Base-by-base conservation (phyloP, 2,888 invertebrate genomes). In the Drosophila subsilvestris region DNA sequence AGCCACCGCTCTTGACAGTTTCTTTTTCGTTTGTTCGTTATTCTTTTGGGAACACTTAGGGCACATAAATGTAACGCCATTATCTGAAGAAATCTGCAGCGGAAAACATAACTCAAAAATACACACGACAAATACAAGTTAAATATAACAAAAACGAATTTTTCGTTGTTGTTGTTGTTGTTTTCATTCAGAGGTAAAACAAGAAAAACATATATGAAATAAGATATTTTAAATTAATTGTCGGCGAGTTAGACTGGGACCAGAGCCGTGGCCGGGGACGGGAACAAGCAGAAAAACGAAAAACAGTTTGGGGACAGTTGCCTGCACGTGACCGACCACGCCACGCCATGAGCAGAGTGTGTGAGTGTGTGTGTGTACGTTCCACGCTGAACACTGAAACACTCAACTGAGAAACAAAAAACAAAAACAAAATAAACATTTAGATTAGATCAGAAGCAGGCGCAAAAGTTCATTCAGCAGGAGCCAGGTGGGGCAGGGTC, bases 91-190 rank as follows among this genome's bases (percentile, higher is more conserved):
- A 86, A 89, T 89, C 89, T 79, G 77, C 74, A 88, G 80, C 90
- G 90, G 90, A 89, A 90, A 89, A 87, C 76, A 90, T 89, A 89
- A 88, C 84, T 89, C 84, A 89, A 90, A 89, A 82, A 88, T 79
- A 74, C 61, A 62, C 61, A 43, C 62, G 29, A 42, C 60, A 22
- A 60, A 62, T 65, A 72, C 74, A 73, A 74, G 61, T 74, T 68
- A 71, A 77, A 74, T 62, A 69, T 47, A 75, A 60, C 66, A 47
- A 55, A 49, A 63, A 37, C 37, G 37, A 37, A 37, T 37, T 2
- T 25, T 25, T 5, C 4, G 3, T 8, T 27, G 9, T 9, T 27
- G 8, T 27, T 9, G 3, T 8, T 27, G 9, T 9, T 27, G 8
- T 27, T 9, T n/a, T n/a, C 25, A 25, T 27, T 9, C 37, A 7